Base-by-base conservation (phyloP, 2,888 invertebrate genomes). In the Lasioglossum figueresi region DNA sequence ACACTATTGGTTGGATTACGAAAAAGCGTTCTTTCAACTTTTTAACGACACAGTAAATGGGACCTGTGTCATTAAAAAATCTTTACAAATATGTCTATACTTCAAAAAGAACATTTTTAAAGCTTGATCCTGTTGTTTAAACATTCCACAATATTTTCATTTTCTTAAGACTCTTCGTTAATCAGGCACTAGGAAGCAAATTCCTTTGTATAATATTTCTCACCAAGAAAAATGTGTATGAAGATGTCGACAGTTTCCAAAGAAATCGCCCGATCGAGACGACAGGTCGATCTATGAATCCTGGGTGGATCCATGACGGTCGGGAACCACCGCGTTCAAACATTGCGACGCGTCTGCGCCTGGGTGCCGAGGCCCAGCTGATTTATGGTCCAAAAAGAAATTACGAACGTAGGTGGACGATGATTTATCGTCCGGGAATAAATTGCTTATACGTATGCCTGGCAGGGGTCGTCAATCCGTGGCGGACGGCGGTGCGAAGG, bases 381-480 rank as follows among this genome's bases (percentile, higher is more conserved):
- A 92, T 92, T 92, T 92, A 92, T 90, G 92, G 89, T 86, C 88
- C 87, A 90, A 91, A 92, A 92, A 92, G 92, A 92, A 93, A 92
- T 93, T 92, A 91, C 92, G 82, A 85, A 89, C 88, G 92, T 92
- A 89, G 92, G 93, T 92, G 93, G 92, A 92, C 92, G 91, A 93
- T 93, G 92, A 92, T 93, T 93, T 93, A 92, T 92, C 88, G 87
- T 80, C 79, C 76, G 82, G 88, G 89, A 90, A 92, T 93, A 92
- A 92, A 92, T 92, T 92, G 92, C 91, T 90, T 85, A 90, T 89
- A 88, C 85, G 88, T 90, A 82, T 76, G 87, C 59, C 70, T 83
- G 85, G 79, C 87, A 82, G 83, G 76, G 88, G 84, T 88, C 88
- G 88, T 86, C 88, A 87, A 82, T 80, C 79, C 73, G 79, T 66